Base-by-base conservation (phyloP, 2,113 vertebrate species). In the Ornithorhynchus anatinus region DNA sequence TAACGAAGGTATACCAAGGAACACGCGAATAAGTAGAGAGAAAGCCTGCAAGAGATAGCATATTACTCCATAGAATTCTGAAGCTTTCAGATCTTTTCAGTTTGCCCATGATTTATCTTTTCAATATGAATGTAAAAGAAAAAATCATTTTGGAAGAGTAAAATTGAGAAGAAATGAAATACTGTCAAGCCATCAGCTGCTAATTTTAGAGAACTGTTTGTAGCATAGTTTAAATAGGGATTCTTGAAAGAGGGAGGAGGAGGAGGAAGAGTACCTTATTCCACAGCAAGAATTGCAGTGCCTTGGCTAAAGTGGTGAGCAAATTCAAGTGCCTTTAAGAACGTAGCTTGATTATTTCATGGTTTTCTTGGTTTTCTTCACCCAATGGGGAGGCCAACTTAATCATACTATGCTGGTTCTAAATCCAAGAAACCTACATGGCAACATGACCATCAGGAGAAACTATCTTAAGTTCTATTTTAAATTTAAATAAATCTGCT, bases 61-160 rank as follows among this genome's bases (percentile, higher is more conserved):
- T n/a, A n/a, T n/a, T n/a, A n/a, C n/a, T n/a, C n/a, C n/a, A n/a
- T n/a, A n/a, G n/a, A n/a, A n/a, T n/a, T n/a, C n/a, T n/a, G n/a
- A n/a, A n/a, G n/a, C n/a, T 50, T 59, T 31, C 45, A 56, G 61
- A 52, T 64, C 69, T 62, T 58, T 56, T 69, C 45, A 68, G 54
- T 54, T 59, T 11, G 40, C 40, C 31, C 43, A 23, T 45, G 35
- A 67, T 68, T 50, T 60, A n/a, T n/a, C n/a, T n/a, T n/a, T n/a
- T n/a, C n/a, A n/a, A n/a, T n/a, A n/a, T n/a, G n/a, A n/a, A n/a
- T n/a, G n/a, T n/a, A n/a, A n/a, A n/a, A n/a, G n/a, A n/a, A 64
- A 23, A 1, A 57, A 53, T 38, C 25, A 25, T 73, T 54, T 50
- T 23, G 35, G 64, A 84, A 3, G 35, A 54, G 53, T 65, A 68